phyloP scores from a whole-genome alignment of 2,888 invertebrate species.

The Psococerastis gibbosa region DNA sequence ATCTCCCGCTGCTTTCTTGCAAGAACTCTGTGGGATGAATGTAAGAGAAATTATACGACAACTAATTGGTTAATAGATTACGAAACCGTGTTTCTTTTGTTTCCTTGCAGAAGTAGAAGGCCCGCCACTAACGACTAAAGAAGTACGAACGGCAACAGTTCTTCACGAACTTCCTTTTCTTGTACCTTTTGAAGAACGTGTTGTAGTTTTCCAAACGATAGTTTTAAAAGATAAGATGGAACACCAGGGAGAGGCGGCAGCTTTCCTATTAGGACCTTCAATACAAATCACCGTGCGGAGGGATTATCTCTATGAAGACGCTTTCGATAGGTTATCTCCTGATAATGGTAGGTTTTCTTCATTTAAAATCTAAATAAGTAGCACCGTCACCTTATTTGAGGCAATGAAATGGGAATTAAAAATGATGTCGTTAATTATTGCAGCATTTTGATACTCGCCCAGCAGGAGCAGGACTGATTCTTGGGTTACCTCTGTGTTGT shows the following conservation, averaged over 20 bases:
- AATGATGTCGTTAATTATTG: no score
- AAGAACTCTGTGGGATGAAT: no score
- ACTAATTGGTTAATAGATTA: no score
- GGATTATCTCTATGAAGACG: constrained; percentile 94
- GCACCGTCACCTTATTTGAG: no score
- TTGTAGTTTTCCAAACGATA: constrained; percentile 63
- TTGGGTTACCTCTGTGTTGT: no score
- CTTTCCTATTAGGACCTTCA: constrained; percentile 55
- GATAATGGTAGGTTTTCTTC: constrained; percentile 51
- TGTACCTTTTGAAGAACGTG: constrained; percentile 76
- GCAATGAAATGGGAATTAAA: no score
- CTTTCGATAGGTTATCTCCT: constrained; percentile 79
- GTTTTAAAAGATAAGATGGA: constrained; percentile 43
- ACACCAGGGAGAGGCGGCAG: constrained; percentile 53
- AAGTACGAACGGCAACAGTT: constrained; percentile 71
- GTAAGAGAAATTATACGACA: no score
- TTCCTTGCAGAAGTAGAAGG: constrained; percentile 37
- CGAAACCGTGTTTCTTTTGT: background rate
- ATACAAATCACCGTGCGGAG: constrained; percentile 63
- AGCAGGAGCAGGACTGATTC: no score
- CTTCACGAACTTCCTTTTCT: constrained; percentile 87
- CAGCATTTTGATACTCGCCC: no score
- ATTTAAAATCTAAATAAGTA: no score
- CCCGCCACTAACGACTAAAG: constrained; percentile 70
- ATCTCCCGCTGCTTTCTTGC: no score